Evolutionary conservation across 2,888 invertebrate species (phyloP), one percentile per base, ranked within the genome.

Genomic region (Palloptera scutellata): DNA sequence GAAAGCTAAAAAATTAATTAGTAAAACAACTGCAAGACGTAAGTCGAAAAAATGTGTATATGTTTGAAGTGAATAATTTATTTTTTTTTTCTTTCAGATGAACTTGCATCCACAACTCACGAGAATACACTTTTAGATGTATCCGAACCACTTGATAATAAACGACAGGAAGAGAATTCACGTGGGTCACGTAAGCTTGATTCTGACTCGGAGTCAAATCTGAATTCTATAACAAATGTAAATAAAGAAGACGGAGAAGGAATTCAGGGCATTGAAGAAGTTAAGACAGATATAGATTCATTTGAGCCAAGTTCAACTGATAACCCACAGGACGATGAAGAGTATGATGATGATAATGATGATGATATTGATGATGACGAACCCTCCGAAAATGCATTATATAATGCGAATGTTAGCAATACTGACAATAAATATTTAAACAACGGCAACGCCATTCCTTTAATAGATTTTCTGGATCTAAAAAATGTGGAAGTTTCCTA

Each of bases 101-200:
- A 55, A 54, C 48, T 15, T 48, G 5, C 48, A 48, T 13, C 13
- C 48, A 48, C 48, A 15, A 13, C 13, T 48, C 9, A 48, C 10
- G 5, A 13, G 11, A 48, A 48, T 15, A 4, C 48, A 48, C 8
- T n/a, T 48, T 48, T 9, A 15, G 48, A 48, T 48, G 11, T 5
- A 5, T 8, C 8, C n/a, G 3, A 5, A 48, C 4, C 8, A 1
- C 48, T 48, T n/a, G 15, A 4, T 48, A 48, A 13, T n/a, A 48
- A 48, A n/a, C 13, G 51, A n/a, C 40, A 48, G n/a, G 40, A 1
- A 6, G 58, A 30, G 15, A 59, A 41, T 13, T 1, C 30, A 9
- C 53, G 54, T 0, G 65, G 13, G 43, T 60, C 54, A 2, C 40
- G 51, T 15, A 66, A 61, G n/a, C 13, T 62, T 13, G 43, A 59